A percentile compares a stretch with the other conserved stretches of the same genome.
phyloP scores from a whole-genome alignment of 2,797 vertebrate species.

The Nannoperca obscura region DNA sequence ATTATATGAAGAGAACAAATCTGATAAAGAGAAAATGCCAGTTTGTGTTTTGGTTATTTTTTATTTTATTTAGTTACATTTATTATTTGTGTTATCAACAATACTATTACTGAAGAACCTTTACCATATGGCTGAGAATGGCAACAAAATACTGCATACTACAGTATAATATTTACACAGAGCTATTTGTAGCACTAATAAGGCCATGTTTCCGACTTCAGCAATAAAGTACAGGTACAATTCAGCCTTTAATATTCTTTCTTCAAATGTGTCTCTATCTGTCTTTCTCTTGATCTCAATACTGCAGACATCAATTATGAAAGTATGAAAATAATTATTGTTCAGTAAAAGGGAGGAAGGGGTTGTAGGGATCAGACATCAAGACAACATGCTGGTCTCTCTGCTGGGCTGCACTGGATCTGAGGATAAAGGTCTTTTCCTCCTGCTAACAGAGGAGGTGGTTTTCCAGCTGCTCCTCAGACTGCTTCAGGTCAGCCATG shows the following conservation, averaged over 20 bases:
- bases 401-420: slow-evolving; percentile 39
- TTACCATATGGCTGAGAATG: background rate
- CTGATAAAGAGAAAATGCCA: too few relatives aligned
- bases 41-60: background rate
- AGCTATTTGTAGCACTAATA: background rate
- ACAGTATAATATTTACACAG: background rate
- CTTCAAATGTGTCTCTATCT: background rate
- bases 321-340: background rate
- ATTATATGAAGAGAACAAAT: background rate
- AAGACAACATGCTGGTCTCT: slow-evolving; percentile 48
- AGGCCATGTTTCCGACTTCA: background rate
- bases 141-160: background rate
- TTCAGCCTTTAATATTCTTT: background rate
- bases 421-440: slow-evolving; percentile 39
- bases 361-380: slow-evolving; percentile 19
- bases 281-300: background rate
- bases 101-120: background rate
- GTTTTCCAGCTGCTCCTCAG: slow-evolving; percentile 67
- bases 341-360: background rate
- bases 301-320: background rate
- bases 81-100: too few relatives aligned
- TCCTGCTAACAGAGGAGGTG: slow-evolving; percentile 32
- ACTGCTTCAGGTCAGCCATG: slow-evolving; percentile 36
- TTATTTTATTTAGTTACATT: background rate
- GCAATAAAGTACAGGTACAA: background rate